These are phyloP conservation scores for Alosa sapidissima DNA, from an alignment of 2,797 vertebrate genomes.

Conservation along the genomic window DNA sequence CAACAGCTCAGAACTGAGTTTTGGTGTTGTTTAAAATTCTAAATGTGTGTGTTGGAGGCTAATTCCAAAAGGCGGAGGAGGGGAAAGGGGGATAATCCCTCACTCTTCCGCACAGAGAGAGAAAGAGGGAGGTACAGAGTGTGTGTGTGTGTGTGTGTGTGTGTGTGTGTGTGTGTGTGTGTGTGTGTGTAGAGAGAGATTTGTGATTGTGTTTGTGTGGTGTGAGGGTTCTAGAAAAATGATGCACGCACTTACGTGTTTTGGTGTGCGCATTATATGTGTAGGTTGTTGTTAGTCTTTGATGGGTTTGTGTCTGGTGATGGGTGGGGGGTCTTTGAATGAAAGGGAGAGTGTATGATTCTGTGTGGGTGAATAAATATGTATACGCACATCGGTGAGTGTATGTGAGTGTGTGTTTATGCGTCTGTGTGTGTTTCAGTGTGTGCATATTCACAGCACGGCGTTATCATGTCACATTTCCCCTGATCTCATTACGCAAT, in stretches of 20 bases:
- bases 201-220: neutral
- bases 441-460: neutral
- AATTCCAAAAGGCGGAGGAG: constrained; percentile 40
- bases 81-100: constrained; percentile 46
- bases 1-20: constrained; percentile 6
- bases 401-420: neutral
- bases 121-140: neutral
- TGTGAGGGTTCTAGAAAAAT: neutral
- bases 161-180: too few relatives aligned
- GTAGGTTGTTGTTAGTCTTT: neutral
- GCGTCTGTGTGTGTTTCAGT: neutral
- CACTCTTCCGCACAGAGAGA: constrained; percentile 28
- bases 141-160: too few relatives aligned
- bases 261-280: neutral
- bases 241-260: neutral
- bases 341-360: neutral
- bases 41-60: constrained; percentile 8
- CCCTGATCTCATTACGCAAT: neutral
- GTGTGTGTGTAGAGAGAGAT: neutral
- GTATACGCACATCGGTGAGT: neutral
- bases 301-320: neutral
- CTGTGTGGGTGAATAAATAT: neutral
- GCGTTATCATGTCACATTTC: neutral
- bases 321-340: neutral
- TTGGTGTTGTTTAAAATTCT: too few relatives aligned